Evolutionary conservation across 2,888 invertebrate species (phyloP).

Genomic region (Papilio elwesi): DNA sequence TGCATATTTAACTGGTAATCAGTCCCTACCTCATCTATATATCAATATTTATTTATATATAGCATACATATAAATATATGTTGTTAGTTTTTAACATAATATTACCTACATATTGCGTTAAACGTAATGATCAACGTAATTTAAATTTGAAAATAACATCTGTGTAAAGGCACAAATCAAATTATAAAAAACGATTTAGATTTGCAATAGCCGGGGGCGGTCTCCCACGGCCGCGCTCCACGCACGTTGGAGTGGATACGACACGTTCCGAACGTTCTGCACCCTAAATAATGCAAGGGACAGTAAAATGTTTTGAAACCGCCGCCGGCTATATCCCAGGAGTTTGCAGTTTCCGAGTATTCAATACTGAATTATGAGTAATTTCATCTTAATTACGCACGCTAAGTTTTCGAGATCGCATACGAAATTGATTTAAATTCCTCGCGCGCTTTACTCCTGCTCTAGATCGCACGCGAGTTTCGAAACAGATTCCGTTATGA

Average conservation of each 20-base stretch:
- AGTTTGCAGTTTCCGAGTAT: slow-evolving; percentile 29
- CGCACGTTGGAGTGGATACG: slow-evolving; percentile 24
- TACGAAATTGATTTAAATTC: slow-evolving; percentile 40
- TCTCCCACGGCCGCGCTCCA: slow-evolving; percentile 43
- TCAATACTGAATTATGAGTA: slow-evolving; percentile 43
- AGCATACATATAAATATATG: too few species aligned
- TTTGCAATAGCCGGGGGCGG: slow-evolving; percentile 43
- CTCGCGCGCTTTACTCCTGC: slow-evolving; percentile 41
- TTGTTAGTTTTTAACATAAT: neutral
- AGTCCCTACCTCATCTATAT: too few species aligned
- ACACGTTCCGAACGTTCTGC: slow-evolving; percentile 24
- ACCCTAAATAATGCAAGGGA: slow-evolving; percentile 34
- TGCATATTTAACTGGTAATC: too few species aligned
- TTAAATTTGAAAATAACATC: slow-evolving; percentile 22
- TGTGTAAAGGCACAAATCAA: slow-evolving; percentile 22
- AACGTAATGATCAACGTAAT: neutral
- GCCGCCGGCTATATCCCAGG: slow-evolving; percentile 39
- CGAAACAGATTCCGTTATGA: neutral
- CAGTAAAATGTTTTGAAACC: slow-evolving; percentile 1
- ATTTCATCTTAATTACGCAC: slow-evolving; percentile 44
- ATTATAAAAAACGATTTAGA: slow-evolving; percentile 41
- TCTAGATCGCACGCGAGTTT: slow-evolving; percentile 14
- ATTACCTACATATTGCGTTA: neutral
- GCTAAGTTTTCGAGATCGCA: slow-evolving; percentile 37
- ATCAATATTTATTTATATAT: too few species aligned